A percentile compares a stretch with the other conserved stretches of the same genome.
Evolutionary conservation across 1,140 invertebrate genomes (phyloP).

Genomic region (Atta colombica): DNA sequence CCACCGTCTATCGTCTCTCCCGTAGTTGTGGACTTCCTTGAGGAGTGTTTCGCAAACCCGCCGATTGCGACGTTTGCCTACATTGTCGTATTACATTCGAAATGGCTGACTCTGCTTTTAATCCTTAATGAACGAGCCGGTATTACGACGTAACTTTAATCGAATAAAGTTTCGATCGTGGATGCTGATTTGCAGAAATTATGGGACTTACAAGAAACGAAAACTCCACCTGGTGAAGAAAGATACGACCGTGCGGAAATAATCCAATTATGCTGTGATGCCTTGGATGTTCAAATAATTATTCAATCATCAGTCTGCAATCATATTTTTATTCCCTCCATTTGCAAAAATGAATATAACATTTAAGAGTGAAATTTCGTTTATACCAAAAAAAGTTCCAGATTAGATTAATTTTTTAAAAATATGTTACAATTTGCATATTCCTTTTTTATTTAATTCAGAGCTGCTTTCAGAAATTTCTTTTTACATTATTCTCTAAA

Average conservation of each 20-base stretch:
- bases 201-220: background rate
- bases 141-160: conserved; percentile 49
- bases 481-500: too few relatives aligned
- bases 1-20: conserved; percentile 34
- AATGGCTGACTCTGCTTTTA: conserved; percentile 56
- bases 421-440: too few relatives aligned
- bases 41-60: conserved; percentile 64
- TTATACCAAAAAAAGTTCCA: too few relatives aligned
- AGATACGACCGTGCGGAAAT: background rate
- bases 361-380: too few relatives aligned
- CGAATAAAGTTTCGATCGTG: conserved; percentile 48
- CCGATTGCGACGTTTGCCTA: conserved; percentile 63
- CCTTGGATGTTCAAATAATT: background rate
- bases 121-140: conserved; percentile 55
- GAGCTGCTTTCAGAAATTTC: too few relatives aligned
- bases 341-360: too few relatives aligned
- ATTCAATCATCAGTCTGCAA: background rate
- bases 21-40: conserved; percentile 66
- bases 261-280: background rate
- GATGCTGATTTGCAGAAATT: conserved; percentile 6
- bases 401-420: too few relatives aligned
- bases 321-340: too few relatives aligned
- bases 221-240: background rate
- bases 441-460: too few relatives aligned
- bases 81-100: conserved; percentile 66